Percentiles rank a stretch among this genome's conserved stretches.
Conservation (phyloP, 2,888 invertebrate genomes). For the Dugesia japonica region DNA sequence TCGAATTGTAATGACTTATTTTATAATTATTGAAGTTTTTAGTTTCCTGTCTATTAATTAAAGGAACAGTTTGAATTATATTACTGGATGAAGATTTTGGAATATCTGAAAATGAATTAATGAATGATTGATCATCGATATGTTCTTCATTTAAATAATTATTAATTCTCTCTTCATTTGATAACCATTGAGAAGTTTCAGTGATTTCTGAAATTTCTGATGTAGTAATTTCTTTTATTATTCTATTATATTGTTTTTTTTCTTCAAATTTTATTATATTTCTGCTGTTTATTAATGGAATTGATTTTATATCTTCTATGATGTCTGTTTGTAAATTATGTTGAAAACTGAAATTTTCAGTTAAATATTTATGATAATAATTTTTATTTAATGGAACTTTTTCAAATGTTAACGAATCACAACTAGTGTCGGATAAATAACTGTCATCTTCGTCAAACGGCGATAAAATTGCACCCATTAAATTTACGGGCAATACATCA, state of each 20-base stretch:
- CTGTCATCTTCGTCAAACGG: not conserved
- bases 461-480: not conserved
- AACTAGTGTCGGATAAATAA: not conserved
- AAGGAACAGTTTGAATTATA: not conserved
- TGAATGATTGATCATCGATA: not conserved
- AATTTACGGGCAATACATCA: not conserved
- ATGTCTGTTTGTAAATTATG: not conserved
- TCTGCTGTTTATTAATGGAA: not conserved
- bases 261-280: not conserved
- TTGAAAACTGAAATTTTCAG: not conserved
- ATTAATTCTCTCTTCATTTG: not conserved
- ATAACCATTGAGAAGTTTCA: not conserved
- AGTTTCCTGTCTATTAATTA: not conserved
- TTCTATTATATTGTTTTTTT: not conserved
- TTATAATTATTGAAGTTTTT: not conserved
- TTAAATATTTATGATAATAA: too few relatives aligned
- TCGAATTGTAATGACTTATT: not conserved
- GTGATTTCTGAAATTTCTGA: not conserved
- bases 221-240: not conserved
- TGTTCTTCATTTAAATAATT: not conserved
- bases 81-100: not conserved
- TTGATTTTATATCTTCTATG: not conserved
- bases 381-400: not conserved
- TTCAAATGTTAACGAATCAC: not conserved
- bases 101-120: constrained; percentile 7